Evolutionary conservation across 92 coral and sea anemone genomes (phyloP), one percentile per base, ranked within the genome.

Genomic region (Parazoanthus atlanticus): DNA sequence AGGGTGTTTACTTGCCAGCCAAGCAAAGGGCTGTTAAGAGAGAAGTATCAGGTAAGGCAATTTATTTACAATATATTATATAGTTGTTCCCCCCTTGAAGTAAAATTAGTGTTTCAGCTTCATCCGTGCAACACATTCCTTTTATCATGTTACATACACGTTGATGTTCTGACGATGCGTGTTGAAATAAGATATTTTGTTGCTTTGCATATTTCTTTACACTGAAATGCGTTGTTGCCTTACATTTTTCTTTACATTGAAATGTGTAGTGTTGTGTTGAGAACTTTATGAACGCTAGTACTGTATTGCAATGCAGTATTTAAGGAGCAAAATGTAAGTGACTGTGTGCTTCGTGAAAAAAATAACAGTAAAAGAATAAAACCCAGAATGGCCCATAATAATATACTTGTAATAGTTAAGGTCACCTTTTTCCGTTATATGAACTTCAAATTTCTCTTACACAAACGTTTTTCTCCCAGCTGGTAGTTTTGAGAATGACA

Each of bases 1-100:
- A 96, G 99, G 29, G 91, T 92, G 52, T 97, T 94, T 88, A 91
- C 93, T 38, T 95, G 98, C 64, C 89, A 93, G 34, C 99, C 99
- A 28, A 94, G 95, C 3, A 90, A 82, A 81, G 99, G 99, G 58
- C 93, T 97, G 19, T 90, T 97, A 16, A 91, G 91, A 19, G 95
- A 92, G 66, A 92, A 93, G 90, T 90, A 92, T 84, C 99, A 97
- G 94, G 98, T 96, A 82, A 29, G 85, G 23, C 9, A 7, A 13
- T 40, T 36, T 36, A 0, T 36, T 36, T 36, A 5, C 38, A 36
- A 2, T 36, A 2, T 36, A 36, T n/a, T n/a, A n/a, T n/a, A n/a
- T n/a, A n/a, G 40, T 26, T 29, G 40, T 30, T 23, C 17, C 12
- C 9, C 23, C 32, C 31, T 11, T 3, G 31, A 19, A 84, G 13